phyloP scores from a whole-genome alignment of 1,140 invertebrate species.

The Scaptodrosophila lebanonensis region DNA sequence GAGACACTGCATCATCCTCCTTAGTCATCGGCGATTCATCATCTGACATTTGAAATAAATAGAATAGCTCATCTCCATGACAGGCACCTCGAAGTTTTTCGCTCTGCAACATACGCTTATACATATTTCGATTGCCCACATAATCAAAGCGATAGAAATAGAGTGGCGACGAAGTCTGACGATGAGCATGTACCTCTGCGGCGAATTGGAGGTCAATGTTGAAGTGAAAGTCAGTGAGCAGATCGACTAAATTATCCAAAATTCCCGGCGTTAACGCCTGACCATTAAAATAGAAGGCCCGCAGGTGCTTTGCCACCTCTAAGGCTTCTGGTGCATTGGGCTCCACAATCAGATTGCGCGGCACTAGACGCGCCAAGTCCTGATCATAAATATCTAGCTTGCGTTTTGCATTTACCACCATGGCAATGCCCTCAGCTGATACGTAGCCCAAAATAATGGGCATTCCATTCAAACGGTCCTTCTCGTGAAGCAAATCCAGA shows the following conservation, averaged over 20 bases:
- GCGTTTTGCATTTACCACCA: constrained; percentile 34
- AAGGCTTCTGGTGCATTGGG: background rate
- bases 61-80: constrained; percentile 80
- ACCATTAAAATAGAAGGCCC: constrained; percentile 37
- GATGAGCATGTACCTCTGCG: constrained; percentile 13
- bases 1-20: constrained; percentile 75
- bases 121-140: constrained; percentile 78
- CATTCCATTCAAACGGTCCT: constrained; percentile 33
- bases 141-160: constrained; percentile 77
- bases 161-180: constrained; percentile 22
- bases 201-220: constrained; percentile 9
- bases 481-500: constrained; percentile 46
- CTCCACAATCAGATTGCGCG: background rate
- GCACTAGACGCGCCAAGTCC: constrained; percentile 43
- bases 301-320: constrained; percentile 13
- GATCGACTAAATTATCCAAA: constrained; percentile 9
- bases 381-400: constrained; percentile 47
- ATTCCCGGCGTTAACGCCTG: constrained; percentile 1
- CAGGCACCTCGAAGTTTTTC: constrained; percentile 77
- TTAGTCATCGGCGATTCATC: constrained; percentile 77
- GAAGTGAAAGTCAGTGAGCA: constrained; percentile 37
- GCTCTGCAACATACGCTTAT: constrained; percentile 66
- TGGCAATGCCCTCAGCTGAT: constrained; percentile 56
- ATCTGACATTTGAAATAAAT: constrained; percentile 79
- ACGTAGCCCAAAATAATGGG: constrained; percentile 65